Evolutionary conservation across 2,113 vertebrate species (phyloP).

Genomic region (Excalfactoria chinensis): DNA sequence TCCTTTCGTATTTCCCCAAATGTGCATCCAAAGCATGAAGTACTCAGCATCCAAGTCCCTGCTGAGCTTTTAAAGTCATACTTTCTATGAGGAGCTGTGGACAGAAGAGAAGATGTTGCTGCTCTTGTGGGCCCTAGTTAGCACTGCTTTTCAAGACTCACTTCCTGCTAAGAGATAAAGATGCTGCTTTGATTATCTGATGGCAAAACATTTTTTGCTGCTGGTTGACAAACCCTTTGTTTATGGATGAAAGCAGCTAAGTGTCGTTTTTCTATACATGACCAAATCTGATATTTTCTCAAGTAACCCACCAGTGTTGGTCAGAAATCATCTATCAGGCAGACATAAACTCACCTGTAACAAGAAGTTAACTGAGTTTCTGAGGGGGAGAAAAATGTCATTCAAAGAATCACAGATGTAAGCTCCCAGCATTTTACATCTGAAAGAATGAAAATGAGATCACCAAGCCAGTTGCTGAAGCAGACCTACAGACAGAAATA

Average conservation of each 20-base stretch:
- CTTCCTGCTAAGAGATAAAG: background rate
- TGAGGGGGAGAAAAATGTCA: slow-evolving; percentile 61
- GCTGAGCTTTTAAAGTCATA: background rate
- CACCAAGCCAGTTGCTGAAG: slow-evolving; percentile 64
- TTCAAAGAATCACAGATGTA: slow-evolving; percentile 45
- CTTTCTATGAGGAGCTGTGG: background rate
- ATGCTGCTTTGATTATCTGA: background rate
- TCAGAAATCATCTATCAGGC: slow-evolving; percentile 61
- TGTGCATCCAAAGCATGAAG: background rate
- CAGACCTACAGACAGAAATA: slow-evolving; percentile 53
- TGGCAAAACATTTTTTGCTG: background rate
- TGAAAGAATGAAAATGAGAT: slow-evolving; percentile 71
- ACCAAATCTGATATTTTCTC: slow-evolving; percentile 52
- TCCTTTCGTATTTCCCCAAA: background rate
- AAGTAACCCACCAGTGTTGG: slow-evolving; percentile 24
- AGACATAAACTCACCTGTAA: slow-evolving; percentile 75
- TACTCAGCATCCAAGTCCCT: background rate
- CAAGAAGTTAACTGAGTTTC: slow-evolving; percentile 76
- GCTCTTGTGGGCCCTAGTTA: background rate
- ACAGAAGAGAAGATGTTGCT: background rate
- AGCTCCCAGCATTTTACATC: slow-evolving; percentile 71
- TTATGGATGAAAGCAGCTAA: background rate
- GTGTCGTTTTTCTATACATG: slow-evolving; percentile 37
- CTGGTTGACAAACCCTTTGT: background rate
- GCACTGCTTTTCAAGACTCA: background rate